phyloP scores from a whole-genome alignment of 2,113 vertebrate species.

The Ptychochromis oligacanthus region DNA sequence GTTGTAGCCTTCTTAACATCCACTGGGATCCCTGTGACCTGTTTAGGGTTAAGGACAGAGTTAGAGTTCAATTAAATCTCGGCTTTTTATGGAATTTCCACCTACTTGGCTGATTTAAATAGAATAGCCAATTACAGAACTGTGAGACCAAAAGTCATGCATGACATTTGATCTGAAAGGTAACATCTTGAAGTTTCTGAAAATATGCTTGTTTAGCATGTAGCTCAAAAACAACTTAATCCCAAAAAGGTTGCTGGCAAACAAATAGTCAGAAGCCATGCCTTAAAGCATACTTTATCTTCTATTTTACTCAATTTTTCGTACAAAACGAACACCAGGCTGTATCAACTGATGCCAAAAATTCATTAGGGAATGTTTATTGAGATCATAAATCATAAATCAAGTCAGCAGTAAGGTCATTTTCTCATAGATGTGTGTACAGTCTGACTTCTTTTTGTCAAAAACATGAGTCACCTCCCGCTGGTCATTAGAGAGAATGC shows the following conservation, averaged over 20 bases:
- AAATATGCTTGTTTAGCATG: neutral
- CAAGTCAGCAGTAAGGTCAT: neutral
- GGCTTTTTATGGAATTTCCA: neutral
- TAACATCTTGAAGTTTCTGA: neutral
- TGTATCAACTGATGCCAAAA: neutral
- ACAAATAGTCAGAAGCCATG: neutral
- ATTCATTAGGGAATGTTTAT: neutral
- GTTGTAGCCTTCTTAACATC: fast-evolving
- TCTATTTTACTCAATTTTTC: neutral
- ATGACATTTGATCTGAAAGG: neutral
- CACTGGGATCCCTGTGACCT: neutral
- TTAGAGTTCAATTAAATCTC: neutral
- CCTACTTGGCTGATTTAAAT: neutral
- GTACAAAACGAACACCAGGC: neutral
- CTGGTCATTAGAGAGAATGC: fast-evolving
- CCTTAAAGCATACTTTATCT: neutral
- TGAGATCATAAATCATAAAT: neutral
- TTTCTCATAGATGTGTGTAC: neutral
- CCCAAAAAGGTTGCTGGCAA: too few relatives aligned
- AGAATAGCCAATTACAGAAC: neutral
- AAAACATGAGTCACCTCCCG: neutral
- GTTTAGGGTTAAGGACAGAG: neutral
- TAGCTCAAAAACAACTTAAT: neutral
- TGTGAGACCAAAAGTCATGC: neutral
- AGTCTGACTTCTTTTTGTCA: neutral